phyloP scores from a whole-genome alignment of 2,888 invertebrate genomes.

The Seira ritae region DNA sequence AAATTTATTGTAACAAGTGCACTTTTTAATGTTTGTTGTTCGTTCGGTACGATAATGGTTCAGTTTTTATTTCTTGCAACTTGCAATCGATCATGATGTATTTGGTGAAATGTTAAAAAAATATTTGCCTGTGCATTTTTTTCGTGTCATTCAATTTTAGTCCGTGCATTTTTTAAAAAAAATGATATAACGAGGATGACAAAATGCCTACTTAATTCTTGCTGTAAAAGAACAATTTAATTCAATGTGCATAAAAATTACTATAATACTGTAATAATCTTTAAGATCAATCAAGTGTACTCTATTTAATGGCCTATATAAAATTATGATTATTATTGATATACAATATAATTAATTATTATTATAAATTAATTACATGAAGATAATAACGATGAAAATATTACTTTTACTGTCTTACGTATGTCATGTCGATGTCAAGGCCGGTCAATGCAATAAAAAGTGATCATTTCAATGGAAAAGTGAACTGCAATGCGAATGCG shows the following conservation, averaged over 20 bases:
- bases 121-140: background rate
- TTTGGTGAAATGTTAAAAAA: background rate
- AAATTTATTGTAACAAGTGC: background rate
- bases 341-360: slow-evolving; percentile 13
- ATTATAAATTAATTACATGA: slow-evolving; percentile 24
- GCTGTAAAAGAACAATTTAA: background rate
- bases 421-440: slow-evolving; percentile 52
- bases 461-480: slow-evolving; percentile 44
- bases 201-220: slow-evolving; percentile 7
- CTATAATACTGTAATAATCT: background rate
- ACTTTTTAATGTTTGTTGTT: background rate
- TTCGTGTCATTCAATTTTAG: slow-evolving; percentile 7
- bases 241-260: background rate
- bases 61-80: background rate
- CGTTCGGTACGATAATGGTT: background rate
- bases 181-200: background rate
- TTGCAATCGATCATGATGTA: no score
- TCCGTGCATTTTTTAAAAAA: background rate
- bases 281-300: slow-evolving; percentile 23
- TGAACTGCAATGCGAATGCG: slow-evolving; percentile 24
- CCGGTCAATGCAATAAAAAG: slow-evolving; percentile 66
- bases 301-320: slow-evolving; percentile 28
- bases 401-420: slow-evolving; percentile 39
- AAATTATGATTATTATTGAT: slow-evolving; percentile 24
- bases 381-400: slow-evolving; percentile 16